Evolutionary conservation across 2,113 vertebrate species (phyloP), one percentile per base, ranked within the genome.

Genomic region (Larimichthys crocea): DNA sequence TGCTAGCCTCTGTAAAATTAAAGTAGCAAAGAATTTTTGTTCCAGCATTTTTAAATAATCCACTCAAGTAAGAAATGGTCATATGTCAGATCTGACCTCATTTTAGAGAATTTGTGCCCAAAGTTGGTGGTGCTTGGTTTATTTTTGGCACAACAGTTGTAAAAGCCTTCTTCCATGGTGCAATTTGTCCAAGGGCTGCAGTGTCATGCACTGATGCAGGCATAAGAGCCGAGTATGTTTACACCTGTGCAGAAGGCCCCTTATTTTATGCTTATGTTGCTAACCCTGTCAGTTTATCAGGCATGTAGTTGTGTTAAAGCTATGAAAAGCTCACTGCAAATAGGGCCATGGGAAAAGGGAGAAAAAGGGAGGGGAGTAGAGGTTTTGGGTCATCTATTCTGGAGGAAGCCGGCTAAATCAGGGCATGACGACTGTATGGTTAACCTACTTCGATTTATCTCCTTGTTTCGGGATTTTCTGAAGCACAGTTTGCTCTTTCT

Each of bases 381-480:
- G 60, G 81, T 94, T 94, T 84, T 92, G 91, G 94, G 94, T 94
- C 94, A 94, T 91, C 92, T 95, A 93, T 94, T 94, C 92, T 91
- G 71, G 87, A 92, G 49, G 71, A 84, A 31, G 83, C 76, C 60
- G 70, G 76, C 92, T 93, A 86, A 92, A 93, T 93, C 80, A 80
- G 89, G 91, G 74, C 84, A 72, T 84, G 76, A 86, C 53, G 83
- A 80, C 76, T 88, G 87, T 80, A 79, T 72, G 57, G 88, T 88
- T 94, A 93, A 91, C 93, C 94, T 89, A 95, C 86, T 94, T 95
- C 49, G 6, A 44, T 90, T 86, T 56, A 86, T 89, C 65, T 83
- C 68, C 82, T 77, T 68, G 65, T 79, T 83, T 70, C 29, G 12
- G 72, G 79, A 67, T 87, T 85, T 85, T 85, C 76, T 68, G 31